These are phyloP conservation scores for Tauraco erythrolophus DNA, from an alignment of 2,113 vertebrate genomes.

Conservation along the genomic window DNA sequence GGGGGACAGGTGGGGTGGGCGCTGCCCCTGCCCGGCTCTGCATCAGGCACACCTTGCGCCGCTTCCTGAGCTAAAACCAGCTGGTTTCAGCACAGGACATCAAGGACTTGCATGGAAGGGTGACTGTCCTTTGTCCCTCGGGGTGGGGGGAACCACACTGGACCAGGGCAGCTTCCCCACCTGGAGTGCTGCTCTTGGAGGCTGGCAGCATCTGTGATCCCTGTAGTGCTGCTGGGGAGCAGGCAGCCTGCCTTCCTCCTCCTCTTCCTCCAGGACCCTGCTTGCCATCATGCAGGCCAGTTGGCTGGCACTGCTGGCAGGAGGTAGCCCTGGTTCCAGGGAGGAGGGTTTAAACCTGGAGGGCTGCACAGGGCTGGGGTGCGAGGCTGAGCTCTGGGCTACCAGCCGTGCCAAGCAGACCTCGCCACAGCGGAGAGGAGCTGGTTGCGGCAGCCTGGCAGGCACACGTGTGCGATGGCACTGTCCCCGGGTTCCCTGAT, in stretches of 20 bases:
- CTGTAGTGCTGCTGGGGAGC: fast-evolving
- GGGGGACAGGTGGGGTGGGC: not conserved
- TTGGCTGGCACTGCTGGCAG: not conserved
- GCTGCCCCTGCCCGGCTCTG: not conserved
- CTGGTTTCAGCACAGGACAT: not conserved
- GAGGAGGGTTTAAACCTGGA: not conserved
- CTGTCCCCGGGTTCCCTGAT: not conserved
- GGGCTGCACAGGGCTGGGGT: not conserved
- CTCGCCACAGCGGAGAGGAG: fast-evolving
- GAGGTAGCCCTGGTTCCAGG: not conserved
- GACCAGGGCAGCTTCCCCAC: not conserved
- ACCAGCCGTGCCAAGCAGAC: fast-evolving
- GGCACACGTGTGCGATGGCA: not conserved
- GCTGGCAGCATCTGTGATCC: not conserved
- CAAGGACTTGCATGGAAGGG: fast-evolving
- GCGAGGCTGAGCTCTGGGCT: not conserved
- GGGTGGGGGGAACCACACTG: fast-evolving
- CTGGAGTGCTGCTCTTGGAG: fast-evolving
- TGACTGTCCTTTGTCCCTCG: no score
- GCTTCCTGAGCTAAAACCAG: fast-evolving
- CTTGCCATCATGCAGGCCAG: fast-evolving
- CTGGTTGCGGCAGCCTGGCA: not conserved
- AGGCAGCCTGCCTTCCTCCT: not conserved
- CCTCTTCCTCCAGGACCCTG: not conserved
- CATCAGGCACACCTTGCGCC: fast-evolving